Conservation (phyloP, 2,113 vertebrate genomes). For the Monopterus albus region DNA sequence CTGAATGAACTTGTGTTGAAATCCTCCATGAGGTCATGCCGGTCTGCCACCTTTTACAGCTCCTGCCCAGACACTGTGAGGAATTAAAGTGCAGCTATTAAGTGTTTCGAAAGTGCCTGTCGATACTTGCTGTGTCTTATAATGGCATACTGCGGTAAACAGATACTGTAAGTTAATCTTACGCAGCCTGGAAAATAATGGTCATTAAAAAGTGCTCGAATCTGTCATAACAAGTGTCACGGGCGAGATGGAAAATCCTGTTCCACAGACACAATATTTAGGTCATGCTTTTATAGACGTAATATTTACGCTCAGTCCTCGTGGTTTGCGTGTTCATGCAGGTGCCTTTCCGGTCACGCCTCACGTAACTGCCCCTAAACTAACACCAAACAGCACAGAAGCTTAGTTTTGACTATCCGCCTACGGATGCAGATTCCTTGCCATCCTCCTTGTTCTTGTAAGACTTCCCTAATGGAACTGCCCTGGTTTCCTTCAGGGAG, state of each 20-base stretch:
- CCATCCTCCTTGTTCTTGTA: slow-evolving; percentile 47
- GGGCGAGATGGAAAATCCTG: slow-evolving; percentile 53
- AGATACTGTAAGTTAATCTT: slow-evolving; percentile 39
- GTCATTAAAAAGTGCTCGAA: slow-evolving; percentile 56
- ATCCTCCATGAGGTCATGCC: slow-evolving; percentile 2
- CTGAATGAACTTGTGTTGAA: neutral
- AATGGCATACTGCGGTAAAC: slow-evolving; percentile 22
- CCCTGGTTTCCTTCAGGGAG: slow-evolving; percentile 68
- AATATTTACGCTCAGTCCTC: slow-evolving; percentile 73
- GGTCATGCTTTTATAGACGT: slow-evolving; percentile 72
- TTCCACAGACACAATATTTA: slow-evolving; percentile 74
- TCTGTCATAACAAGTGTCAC: slow-evolving; percentile 54
- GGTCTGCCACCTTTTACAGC: neutral
- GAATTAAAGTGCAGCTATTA: slow-evolving; percentile 17
- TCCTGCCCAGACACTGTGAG: slow-evolving; percentile 8
- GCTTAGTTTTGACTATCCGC: slow-evolving; percentile 77
- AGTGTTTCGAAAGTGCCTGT: slow-evolving; percentile 21
- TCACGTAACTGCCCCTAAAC: slow-evolving; percentile 50
- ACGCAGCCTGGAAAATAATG: slow-evolving; percentile 50
- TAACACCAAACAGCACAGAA: slow-evolving; percentile 55
- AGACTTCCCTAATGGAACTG: slow-evolving; percentile 65
- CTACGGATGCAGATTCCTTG: slow-evolving; percentile 61
- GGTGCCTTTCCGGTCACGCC: slow-evolving; percentile 67
- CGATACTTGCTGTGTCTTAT: slow-evolving; percentile 23
- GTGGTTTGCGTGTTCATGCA: slow-evolving; percentile 52